Evolutionary conservation across 2,113 vertebrate species (phyloP).

Genomic region (Nerophis lumbriciformis): DNA sequence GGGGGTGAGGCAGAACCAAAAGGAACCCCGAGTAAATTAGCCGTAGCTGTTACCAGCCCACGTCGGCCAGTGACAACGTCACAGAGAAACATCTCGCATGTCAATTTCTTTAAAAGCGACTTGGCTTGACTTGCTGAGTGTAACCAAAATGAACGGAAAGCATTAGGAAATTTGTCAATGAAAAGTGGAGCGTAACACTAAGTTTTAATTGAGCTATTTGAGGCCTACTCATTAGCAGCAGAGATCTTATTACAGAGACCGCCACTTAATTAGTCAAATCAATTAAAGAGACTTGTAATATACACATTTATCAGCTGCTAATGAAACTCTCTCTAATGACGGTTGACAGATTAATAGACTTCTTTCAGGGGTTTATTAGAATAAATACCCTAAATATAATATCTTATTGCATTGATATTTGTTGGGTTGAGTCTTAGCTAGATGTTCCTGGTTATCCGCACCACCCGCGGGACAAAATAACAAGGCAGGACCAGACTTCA

Average conservation of each 20-base stretch:
- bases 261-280: slow-evolving; percentile 67
- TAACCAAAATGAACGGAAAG: slow-evolving; percentile 32
- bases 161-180: slow-evolving; percentile 27
- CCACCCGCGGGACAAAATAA: neutral
- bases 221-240: slow-evolving; percentile 60
- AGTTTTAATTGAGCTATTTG: slow-evolving; percentile 65
- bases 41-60: slow-evolving; percentile 41
- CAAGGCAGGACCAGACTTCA: slow-evolving; percentile 8
- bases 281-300: slow-evolving; percentile 65
- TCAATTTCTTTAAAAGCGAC: neutral
- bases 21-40: slow-evolving; percentile 42
- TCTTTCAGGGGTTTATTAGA: slow-evolving; percentile 53
- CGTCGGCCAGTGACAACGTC: no score
- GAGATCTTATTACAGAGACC: slow-evolving; percentile 64
- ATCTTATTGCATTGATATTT: slow-evolving; percentile 4
- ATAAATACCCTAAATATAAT: slow-evolving; percentile 8
- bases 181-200: slow-evolving; percentile 31
- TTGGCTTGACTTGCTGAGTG: slow-evolving; percentile 11
- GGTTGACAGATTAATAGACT: slow-evolving; percentile 58
- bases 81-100: no score
- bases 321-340: slow-evolving; percentile 52
- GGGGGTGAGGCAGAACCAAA: slow-evolving; percentile 28
- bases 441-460: neutral
- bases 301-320: slow-evolving; percentile 52
- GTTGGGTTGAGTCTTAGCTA: neutral